phyloP scores from a whole-genome alignment of 2,888 invertebrate species.

The Plagodis pulveraria region DNA sequence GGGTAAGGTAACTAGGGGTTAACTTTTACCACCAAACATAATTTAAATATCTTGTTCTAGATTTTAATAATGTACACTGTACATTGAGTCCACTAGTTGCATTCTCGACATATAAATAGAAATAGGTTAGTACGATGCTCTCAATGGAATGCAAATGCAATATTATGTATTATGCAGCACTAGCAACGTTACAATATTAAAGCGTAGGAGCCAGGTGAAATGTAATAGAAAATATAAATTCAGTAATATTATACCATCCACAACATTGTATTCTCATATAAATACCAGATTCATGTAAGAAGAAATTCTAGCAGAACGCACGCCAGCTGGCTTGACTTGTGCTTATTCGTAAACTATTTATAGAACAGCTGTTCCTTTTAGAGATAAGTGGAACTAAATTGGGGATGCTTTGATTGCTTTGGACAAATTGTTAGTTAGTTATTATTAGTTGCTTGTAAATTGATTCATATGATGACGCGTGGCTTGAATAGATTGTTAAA shows the following conservation, averaged over 20 bases:
- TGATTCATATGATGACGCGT: no score
- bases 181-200: not conserved
- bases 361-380: conserved; percentile 22
- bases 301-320: conserved; percentile 4
- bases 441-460: no score
- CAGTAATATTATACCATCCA: no score
- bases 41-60: no score
- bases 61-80: not conserved
- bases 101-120: conserved; percentile 13
- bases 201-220: not conserved
- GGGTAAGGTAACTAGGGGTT: no score
- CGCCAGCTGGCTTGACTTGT: conserved; percentile 25
- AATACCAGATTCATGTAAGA: not conserved
- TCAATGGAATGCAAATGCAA: conserved; percentile 1
- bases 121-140: conserved; percentile 12
- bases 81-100: conserved; percentile 6
- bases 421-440: not conserved
- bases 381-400: conserved; percentile 21
- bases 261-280: no score
- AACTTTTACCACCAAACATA: no score
- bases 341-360: conserved; percentile 15
- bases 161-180: not conserved
- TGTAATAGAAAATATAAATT: no score
- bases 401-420: conserved; percentile 14
- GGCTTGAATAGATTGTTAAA: no score